Evolutionary conservation across 2,797 vertebrate species (phyloP).

Genomic region (Onychomys leucogaster): DNA sequence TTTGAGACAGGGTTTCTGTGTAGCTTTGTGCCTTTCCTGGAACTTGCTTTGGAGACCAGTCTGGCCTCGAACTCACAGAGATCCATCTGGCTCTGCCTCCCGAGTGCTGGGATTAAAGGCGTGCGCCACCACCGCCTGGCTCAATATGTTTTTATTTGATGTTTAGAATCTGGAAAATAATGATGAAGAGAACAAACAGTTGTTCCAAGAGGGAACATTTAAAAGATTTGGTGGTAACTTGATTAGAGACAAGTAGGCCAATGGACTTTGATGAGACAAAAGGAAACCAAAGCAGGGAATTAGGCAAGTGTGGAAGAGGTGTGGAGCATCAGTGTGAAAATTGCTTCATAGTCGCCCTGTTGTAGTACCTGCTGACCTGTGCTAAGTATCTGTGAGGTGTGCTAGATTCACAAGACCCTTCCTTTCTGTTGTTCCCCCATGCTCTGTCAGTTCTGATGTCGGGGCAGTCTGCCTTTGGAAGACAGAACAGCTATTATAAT

Average conservation of each 20-base stretch:
- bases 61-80: no score
- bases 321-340: slow-evolving; percentile 10
- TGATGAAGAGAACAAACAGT: slow-evolving; percentile 28
- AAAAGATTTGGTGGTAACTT: slow-evolving; percentile 30
- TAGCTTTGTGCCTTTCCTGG: no score
- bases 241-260: slow-evolving; percentile 46
- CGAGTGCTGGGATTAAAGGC: no score
- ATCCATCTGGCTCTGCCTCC: no score
- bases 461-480: neutral
- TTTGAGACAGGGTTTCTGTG: no score
- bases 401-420: neutral
- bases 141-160: slow-evolving; percentile 35
- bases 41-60: no score
- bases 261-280: slow-evolving; percentile 26
- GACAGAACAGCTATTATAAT: slow-evolving; percentile 22
- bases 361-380: neutral
- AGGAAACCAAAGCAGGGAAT: slow-evolving; percentile 20
- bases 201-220: neutral
- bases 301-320: neutral
- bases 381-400: slow-evolving; percentile 1
- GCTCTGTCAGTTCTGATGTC: slow-evolving; percentile 1
- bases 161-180: slow-evolving; percentile 48
- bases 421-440: neutral
- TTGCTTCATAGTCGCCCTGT: neutral
- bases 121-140: no score